phyloP scores from a whole-genome alignment of 2,888 invertebrate species.

The Leptinotarsa peninsularis region DNA sequence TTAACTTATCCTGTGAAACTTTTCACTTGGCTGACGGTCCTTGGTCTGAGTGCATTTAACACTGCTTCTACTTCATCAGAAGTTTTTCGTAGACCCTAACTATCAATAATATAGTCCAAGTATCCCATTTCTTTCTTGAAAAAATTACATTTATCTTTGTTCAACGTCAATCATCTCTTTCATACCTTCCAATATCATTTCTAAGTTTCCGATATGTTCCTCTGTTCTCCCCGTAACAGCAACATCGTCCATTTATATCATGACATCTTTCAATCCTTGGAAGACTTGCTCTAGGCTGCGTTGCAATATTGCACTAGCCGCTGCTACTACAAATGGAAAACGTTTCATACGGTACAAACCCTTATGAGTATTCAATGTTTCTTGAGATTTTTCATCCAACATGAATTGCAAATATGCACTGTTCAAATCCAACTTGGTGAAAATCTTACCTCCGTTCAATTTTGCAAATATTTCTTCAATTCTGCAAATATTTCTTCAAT shows the following conservation, averaged over 20 bases:
- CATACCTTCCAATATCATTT: slow-evolving; percentile 50
- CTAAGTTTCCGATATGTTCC: slow-evolving; percentile 48
- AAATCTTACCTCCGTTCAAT: slow-evolving; percentile 23
- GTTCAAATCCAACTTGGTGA: slow-evolving; percentile 33
- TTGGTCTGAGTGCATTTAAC: slow-evolving; percentile 36
- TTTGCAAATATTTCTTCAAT: no score
- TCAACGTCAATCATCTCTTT: slow-evolving; percentile 3
- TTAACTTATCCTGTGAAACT: slow-evolving; percentile 40
- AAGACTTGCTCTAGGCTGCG: no score
- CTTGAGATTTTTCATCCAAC: background rate
- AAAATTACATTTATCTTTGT: slow-evolving; percentile 43
- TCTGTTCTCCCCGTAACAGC: slow-evolving; percentile 49
- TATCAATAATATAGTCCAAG: slow-evolving; percentile 50
- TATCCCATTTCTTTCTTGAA: slow-evolving; percentile 54
- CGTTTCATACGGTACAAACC: no score
- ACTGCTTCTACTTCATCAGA: slow-evolving; percentile 41
- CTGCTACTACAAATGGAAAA: no score
- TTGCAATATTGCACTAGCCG: no score
- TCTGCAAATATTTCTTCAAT: slow-evolving; percentile 24
- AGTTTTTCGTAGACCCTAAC: slow-evolving; percentile 36
- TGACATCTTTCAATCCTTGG: no score
- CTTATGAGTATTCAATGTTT: no score
- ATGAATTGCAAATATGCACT: slow-evolving; percentile 29
- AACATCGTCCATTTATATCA: slow-evolving; percentile 46
- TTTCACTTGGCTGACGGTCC: slow-evolving; percentile 33